phyloP scores from a whole-genome alignment of 2,113 vertebrate genomes.

The Aspidoscelis tigris region DNA sequence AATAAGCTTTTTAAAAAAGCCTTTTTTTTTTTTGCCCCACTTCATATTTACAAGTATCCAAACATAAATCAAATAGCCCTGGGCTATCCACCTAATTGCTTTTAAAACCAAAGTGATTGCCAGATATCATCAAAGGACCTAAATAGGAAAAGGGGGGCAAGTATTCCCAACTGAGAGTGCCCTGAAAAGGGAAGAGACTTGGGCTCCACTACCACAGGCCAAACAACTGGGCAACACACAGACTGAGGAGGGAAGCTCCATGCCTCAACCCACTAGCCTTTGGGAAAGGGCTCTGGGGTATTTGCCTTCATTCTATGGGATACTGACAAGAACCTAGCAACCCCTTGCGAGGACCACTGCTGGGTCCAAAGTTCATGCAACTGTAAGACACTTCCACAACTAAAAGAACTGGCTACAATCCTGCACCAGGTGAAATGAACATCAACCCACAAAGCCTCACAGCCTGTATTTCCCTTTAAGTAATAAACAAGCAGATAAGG shows the following conservation, averaged over 20 bases:
- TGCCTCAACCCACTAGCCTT: neutral
- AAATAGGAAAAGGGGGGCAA: neutral
- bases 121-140: neutral
- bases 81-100: neutral
- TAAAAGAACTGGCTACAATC: neutral
- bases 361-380: neutral
- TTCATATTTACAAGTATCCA: neutral
- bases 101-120: neutral
- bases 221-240: neutral
- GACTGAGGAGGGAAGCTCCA: neutral
- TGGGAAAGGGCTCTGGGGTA: neutral
- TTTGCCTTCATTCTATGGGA: neutral
- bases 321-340: neutral
- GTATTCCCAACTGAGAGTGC: neutral
- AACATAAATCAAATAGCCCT: neutral
- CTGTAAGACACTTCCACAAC: neutral
- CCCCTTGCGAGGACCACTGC: neutral
- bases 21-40: too few relatives aligned
- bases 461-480: neutral
- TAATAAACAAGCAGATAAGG: neutral
- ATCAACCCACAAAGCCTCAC: neutral
- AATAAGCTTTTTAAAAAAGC: neutral
- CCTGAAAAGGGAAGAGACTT: neutral
- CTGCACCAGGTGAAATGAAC: neutral
- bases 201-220: neutral